Base-by-base conservation (phyloP, 2,797 vertebrate species). In the Podarcis siculus region DNA sequence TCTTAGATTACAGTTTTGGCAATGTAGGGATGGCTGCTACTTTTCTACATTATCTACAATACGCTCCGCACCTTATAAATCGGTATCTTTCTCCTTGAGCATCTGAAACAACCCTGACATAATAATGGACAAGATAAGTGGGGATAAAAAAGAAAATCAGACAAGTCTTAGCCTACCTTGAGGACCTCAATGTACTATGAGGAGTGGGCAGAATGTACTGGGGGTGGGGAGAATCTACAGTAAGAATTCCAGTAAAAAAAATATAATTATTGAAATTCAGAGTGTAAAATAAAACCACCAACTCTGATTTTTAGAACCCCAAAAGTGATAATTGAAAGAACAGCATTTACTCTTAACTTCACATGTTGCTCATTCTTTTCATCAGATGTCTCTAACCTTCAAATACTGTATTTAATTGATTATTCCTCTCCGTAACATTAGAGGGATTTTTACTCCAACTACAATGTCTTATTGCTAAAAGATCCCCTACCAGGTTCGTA, bases 61-160 rank as follows among this genome's bases (percentile, higher is more conserved):
- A 82, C 1, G 5, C 30, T 78, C 35, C 25, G 64, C 21, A 55
- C 45, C 49, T 71, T 71, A 25, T 30, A 83, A 58, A 45, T 73
- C 61, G 25, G 37, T 30, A 1, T 45, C 37, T 35, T 78, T 55
- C 49, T 5, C 19, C n/a, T 79, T 84, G 5, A 61, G 12, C 32
- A 86, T 61, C 21, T 81, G 42, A n/a, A 80, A 80, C 67, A 75
- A 85, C 71, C 55, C n/a, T 37, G 35, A 64, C 71, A 75, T 73
- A 30, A 9, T 19, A 19, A 35, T 4, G 37, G 45, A 27, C 21
- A 69, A 39, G 42, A 17, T 83, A 69, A 21, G n/a, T 19, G 66
- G 45, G 8, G 75, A 61, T 32, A 35, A 64, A 75, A 87, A 35
- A 23, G 21, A 64, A 64, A 64, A 4, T 37, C 64, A 8, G 12